A percentile compares a stretch with the other conserved stretches of the same genome.
Evolutionary conservation across 2,797 vertebrate genomes (phyloP).

Genomic region (Hafferia zeledoni): DNA sequence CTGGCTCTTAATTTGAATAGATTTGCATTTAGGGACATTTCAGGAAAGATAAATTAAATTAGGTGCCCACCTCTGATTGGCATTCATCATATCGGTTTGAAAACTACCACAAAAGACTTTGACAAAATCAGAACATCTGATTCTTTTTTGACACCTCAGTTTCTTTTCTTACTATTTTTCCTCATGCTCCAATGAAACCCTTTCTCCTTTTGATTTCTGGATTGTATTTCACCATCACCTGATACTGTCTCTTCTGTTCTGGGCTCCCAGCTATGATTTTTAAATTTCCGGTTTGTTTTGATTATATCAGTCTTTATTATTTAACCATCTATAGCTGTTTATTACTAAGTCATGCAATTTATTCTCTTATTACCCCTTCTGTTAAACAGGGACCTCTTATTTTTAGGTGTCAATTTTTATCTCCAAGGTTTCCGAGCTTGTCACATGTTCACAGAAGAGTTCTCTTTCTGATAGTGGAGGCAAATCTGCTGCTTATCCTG

Average conservation of each 20-base stretch:
- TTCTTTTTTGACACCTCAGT: neutral
- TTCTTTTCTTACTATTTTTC: neutral
- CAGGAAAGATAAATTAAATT: neutral
- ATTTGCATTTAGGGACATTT: slow-evolving; percentile 29
- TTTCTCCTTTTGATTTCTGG: neutral
- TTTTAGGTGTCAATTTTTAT: neutral
- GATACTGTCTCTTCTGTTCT: neutral
- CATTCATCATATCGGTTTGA: neutral
- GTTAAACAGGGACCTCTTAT: neutral
- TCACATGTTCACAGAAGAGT: neutral
- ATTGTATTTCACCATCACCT: neutral
- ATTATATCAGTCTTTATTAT: neutral
- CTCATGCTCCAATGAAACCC: neutral
- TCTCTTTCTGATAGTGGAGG: neutral
- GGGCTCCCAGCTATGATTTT: neutral
- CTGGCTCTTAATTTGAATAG: slow-evolving; percentile 15
- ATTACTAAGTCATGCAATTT: neutral
- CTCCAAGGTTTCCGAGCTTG: neutral
- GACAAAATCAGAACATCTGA: neutral
- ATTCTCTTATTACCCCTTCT: neutral
- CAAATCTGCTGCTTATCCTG: neutral
- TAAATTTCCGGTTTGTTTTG: neutral
- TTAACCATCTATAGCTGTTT: neutral
- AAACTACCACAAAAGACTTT: neutral
- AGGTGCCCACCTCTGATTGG: neutral